A percentile compares a stretch with the other conserved stretches of the same genome.
Conservation (phyloP, 2,113 vertebrate species). For the Thamnaconus septentrionalis region DNA sequence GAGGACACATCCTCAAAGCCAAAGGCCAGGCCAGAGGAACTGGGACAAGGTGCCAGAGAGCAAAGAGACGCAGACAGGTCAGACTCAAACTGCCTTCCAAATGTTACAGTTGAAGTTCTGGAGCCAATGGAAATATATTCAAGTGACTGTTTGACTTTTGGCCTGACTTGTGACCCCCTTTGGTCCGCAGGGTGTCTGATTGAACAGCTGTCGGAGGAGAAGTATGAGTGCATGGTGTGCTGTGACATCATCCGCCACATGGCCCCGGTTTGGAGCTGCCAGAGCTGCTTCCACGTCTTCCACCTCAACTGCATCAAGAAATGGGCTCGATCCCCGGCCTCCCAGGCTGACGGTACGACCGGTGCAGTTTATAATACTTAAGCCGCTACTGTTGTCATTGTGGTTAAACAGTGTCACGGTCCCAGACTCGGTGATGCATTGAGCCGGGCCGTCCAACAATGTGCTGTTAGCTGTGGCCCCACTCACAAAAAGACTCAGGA, state of each 20-base stretch:
- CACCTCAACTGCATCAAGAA: constrained; percentile 98
- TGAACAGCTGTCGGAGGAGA: constrained; percentile 94
- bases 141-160: not conserved
- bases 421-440: no score
- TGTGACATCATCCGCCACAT: constrained; percentile 89
- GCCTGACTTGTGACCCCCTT: not conserved
- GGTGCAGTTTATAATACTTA: not conserved
- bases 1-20: constrained; percentile 71
- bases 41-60: constrained; percentile 84
- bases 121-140: not conserved
- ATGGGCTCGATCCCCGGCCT: constrained; percentile 94
- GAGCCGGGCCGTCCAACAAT: constrained; percentile 14
- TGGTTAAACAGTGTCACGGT: no score
- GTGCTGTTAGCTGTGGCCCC: not conserved
- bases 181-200: constrained; percentile 84
- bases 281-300: constrained; percentile 96
- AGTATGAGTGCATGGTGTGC: constrained; percentile 99
- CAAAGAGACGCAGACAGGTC: constrained; percentile 97
- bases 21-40: constrained; percentile 77
- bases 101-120: no score
- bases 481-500: not conserved
- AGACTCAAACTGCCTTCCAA: not conserved
- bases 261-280: constrained; percentile 95
- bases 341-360: constrained; percentile 88
- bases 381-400: no score